Evolutionary conservation across 1,140 invertebrate species (phyloP).

Genomic region (Campodea augens): DNA sequence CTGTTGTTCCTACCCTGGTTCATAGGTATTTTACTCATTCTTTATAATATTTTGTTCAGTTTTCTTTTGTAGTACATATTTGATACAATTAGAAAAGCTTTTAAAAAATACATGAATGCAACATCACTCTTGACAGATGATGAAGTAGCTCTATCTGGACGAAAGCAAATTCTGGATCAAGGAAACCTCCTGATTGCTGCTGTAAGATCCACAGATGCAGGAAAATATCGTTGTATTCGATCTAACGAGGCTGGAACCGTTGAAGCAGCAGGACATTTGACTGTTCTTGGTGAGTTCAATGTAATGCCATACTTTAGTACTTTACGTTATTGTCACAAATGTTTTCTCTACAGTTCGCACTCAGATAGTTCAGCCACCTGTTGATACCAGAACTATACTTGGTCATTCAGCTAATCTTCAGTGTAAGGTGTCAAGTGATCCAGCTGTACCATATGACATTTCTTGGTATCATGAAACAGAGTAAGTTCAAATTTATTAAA

Average conservation of each 20-base stretch:
- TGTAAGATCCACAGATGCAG: slow-evolving; percentile 56
- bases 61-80: no score
- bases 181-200: slow-evolving; percentile 75
- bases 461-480: slow-evolving; percentile 79
- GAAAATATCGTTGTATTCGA: slow-evolving; percentile 71
- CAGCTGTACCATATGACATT: slow-evolving; percentile 69
- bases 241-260: slow-evolving; percentile 73
- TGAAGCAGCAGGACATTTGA: slow-evolving; percentile 56
- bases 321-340: slow-evolving; percentile 9
- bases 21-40: no score
- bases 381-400: slow-evolving; percentile 67
- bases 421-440: slow-evolving; percentile 84
- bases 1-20: no score
- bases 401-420: slow-evolving; percentile 77
- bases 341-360: slow-evolving; percentile 49
- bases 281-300: slow-evolving; percentile 49
- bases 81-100: no score
- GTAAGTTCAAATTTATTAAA: slow-evolving; percentile 29
- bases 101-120: no score
- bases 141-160: slow-evolving; percentile 36
- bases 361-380: slow-evolving; percentile 77
- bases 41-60: no score
- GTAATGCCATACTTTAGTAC: no score
- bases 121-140: no score
- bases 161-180: slow-evolving; percentile 62